Evolutionary conservation across 2,113 vertebrate genomes (phyloP), one percentile per base, ranked within the genome.

Genomic region (Podiceps cristatus): DNA sequence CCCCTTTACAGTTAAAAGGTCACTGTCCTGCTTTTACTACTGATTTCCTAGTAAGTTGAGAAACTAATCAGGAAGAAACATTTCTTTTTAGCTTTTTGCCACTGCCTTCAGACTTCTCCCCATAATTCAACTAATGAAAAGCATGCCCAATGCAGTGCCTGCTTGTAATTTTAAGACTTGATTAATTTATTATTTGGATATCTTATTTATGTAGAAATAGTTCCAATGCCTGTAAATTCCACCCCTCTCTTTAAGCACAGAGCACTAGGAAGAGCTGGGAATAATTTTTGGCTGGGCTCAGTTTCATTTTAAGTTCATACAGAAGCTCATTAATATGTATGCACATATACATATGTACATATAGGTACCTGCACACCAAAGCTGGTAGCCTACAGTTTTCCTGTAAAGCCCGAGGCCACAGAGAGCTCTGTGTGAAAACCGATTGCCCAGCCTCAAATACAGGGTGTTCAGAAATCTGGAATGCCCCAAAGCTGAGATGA

Each of bases 271-370:
- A 42, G 49, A 67, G 16, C 10, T 63, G 25, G 11, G 33, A 83
- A 42, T 63, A 63, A 3, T 4, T 42, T 58, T 35, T 53, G 20
- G 4, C 66, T 23, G 20, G 58, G 22, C 2, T n/a, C 13, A 73
- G 11, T 64, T 88, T 76, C 33, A 27, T 66, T 84, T 68, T 19
- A 35, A 69, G 7, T n/a, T 81, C 25, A 27, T 28, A 40, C 4
- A 40, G n/a, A 50, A 74, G 40, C 23, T 87, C 6, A 18, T 60
- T 53, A 29, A 37, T 33, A 24, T 20, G 3, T 63, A 10, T 49
- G 4, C 3, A 1, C 3, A 3, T 31, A 14, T 35, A 14, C 5
- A 2, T 28, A 16, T 1, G 0, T 60, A 18, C 5, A 2, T 63
- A 27, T 10, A n/a, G 27, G 4, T 78, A 10, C 11, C 12, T 37